phyloP scores from a whole-genome alignment of 2,797 vertebrate genomes.

The Crocidura indochinensis region DNA sequence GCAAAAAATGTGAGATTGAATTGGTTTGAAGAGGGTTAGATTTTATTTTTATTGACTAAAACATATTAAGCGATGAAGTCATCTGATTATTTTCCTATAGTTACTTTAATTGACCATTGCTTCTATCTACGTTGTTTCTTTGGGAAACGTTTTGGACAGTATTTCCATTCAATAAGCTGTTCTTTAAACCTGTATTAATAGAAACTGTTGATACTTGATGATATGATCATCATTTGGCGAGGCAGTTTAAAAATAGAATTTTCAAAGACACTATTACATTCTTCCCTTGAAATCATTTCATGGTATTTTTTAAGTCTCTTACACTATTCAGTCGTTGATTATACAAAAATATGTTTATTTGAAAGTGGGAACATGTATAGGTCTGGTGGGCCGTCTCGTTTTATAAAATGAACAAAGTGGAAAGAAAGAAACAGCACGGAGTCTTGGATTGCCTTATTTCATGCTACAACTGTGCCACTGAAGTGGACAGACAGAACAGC shows the following conservation, averaged over 20 bases:
- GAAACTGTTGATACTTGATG: constrained; percentile 53
- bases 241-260: constrained; percentile 86
- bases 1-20: constrained; percentile 37
- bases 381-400: constrained; percentile 81
- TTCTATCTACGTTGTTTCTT: neutral
- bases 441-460: constrained; percentile 87
- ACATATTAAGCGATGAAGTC: constrained; percentile 22
- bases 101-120: constrained; percentile 35
- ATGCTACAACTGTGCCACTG: constrained; percentile 80
- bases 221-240: constrained; percentile 78
- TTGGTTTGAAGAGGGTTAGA: constrained; percentile 9
- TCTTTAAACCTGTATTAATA: constrained; percentile 56
- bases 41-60: constrained; percentile 56
- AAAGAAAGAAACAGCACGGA: constrained; percentile 83
- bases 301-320: constrained; percentile 23
- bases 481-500: constrained; percentile 84
- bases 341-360: constrained; percentile 72
- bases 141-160: constrained; percentile 59
- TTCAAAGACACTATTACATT: constrained; percentile 85
- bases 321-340: constrained; percentile 72
- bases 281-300: constrained; percentile 76
- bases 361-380: constrained; percentile 79
- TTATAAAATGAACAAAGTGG: constrained; percentile 80
- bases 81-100: constrained; percentile 45
- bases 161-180: constrained; percentile 55